Base-by-base conservation (phyloP, 2,888 invertebrate species). In the Ophioninae sp. region DNA sequence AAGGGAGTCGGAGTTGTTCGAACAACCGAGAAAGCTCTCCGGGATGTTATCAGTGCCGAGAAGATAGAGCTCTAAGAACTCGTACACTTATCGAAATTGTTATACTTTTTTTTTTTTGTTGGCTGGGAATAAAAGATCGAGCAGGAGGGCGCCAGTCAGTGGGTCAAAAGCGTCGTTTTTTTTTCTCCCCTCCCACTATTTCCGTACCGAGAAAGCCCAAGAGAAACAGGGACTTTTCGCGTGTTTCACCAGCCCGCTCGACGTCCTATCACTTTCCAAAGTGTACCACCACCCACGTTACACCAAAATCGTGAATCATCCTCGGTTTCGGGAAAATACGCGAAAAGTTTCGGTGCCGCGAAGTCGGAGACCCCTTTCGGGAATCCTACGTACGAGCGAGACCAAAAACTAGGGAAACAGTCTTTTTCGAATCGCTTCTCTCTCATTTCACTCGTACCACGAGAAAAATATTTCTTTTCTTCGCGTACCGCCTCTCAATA, bases 221-320 rank as follows among this genome's bases (percentile, higher is more conserved):
- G 41, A 67, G 41, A 21, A 65, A 7, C 30, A n/a, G 2, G 30
- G 20, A 59, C n/a, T 72, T 76, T 61, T 74, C 69, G 80, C 64
- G 67, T 10, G 23, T 69, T 78, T 23, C 21, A 72, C 59, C 44
- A 37, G 13, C 39, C 8, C 8, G 44, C 20, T 3, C 2, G 21
- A 30, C 7, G 50, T 59, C 69, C 20, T 56, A 37, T 13, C 21
- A 64, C 17, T 57, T 61, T 21, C 6, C 20, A 8, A 57, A 20
- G 67, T 59, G 37, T 72, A 59, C 41, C 61, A n/a, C 20, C n/a
- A 30, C 30, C 7, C 21, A 30, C 39, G 23, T 61, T 68, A 50
- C 61, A 78, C 62, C 67, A 68, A 75, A 81, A 76, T 6, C 68
- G 84, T 84, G 81, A 84, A 81, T 84, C 79, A 81, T 81, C 56